These are phyloP conservation scores for Mustelus asterias DNA, from an alignment of 2,113 vertebrate genomes.

Conservation along the genomic window DNA sequence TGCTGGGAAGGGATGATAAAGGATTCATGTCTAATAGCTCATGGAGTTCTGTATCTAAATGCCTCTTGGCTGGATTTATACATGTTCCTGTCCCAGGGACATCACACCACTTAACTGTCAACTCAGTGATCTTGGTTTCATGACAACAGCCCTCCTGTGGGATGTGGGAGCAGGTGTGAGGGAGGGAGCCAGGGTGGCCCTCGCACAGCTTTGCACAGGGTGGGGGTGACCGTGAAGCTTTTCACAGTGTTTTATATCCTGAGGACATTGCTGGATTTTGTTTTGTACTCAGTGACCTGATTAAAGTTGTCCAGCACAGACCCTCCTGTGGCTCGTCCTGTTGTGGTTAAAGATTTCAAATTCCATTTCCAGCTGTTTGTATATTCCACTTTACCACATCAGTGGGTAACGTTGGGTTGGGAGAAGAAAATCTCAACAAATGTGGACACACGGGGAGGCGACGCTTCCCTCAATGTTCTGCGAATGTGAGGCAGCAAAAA, in stretches of 20 bases:
- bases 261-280: background rate
- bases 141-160: background rate
- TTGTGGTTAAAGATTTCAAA: background rate
- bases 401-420: background rate
- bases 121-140: background rate
- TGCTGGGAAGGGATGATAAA: background rate
- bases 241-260: background rate
- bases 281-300: background rate
- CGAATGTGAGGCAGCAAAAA: background rate
- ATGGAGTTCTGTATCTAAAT: background rate
- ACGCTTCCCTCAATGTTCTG: background rate
- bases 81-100: no score
- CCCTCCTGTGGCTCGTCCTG: background rate
- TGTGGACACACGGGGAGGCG: background rate
- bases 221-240: background rate
- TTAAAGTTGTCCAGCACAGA: background rate
- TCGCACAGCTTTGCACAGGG: no score
- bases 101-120: background rate
- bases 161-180: background rate
- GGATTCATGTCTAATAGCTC: no score
- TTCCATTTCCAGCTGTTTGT: constrained; percentile 9
- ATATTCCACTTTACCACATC: background rate
- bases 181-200: background rate
- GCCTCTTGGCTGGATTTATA: no score
- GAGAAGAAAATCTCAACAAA: background rate